Evolutionary conservation across 2,797 vertebrate species (phyloP), one percentile per base, ranked within the genome.

Genomic region (Gallinago stenura): DNA sequence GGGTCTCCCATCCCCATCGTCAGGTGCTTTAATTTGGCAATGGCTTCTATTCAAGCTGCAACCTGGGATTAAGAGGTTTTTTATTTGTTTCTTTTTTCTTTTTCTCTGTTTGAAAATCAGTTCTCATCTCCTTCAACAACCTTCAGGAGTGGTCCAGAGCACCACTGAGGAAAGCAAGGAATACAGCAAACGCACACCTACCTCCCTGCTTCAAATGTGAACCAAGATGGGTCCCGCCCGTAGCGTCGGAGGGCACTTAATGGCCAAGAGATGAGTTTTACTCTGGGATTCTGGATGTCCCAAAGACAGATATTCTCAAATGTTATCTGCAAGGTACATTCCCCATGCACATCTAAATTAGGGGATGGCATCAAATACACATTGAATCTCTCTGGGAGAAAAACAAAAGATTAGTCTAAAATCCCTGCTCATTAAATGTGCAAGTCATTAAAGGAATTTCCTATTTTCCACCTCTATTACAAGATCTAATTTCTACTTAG

Each of bases 361-460:
- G 98, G 98, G 95, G 98, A 98, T 93, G 98, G 98, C 98, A 98
- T 98, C 98, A 99, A 98, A 98, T 98, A 98, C 97, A 99, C 98
- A 98, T 98, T 98, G 98, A 98, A 99, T 98, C 98, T 98, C 98
- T 98, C 98, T 99, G 98, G 98, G 98, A 98, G 97, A 97, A 97
- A 98, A 98, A 98, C 97, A 98, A 87, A 98, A 98, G 96, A 93
- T 98, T 97, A 98, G 97, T 98, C 97, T 97, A 97, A 97, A 98
- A 97, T 98, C 97, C 97, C 96, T 94, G 97, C 97, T 92, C 97
- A 54, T 86, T 92, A 97, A 83, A 96, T 76, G 91, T 50, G 84
- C 80, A 95, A 98, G 91, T 96, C 93, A 96, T 80, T 46, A 83
- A 89, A 98, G 97, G 97, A 97, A 97, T 91, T 97, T 46, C 97